Percentiles rank a stretch among this genome's conserved stretches.
These are phyloP conservation scores for Osmerus mordax DNA, from an alignment of 2,113 vertebrate species.

Conservation along the genomic window DNA sequence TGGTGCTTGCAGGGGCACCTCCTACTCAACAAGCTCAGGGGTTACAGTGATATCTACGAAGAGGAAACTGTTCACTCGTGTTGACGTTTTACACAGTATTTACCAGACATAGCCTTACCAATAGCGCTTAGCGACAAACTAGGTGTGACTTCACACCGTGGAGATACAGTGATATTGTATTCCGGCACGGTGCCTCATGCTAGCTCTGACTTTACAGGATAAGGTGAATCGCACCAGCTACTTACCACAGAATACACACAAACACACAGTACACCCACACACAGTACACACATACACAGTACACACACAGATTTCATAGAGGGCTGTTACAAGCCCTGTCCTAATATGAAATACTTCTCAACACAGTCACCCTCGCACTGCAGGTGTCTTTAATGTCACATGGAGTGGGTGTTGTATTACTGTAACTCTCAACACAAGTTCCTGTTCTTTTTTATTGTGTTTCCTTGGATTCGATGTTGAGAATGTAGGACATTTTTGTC, in stretches of 20 bases:
- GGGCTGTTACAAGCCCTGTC: conserved; percentile 51
- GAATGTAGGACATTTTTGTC: conserved; percentile 21
- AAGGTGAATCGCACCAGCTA: conserved; percentile 31
- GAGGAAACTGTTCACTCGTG: conserved; percentile 3
- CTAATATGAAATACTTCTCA: conserved; percentile 51
- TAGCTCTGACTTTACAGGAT: conserved; percentile 25
- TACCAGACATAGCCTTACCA: conserved; percentile 24
- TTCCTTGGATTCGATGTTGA: neutral
- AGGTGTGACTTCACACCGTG: conserved; percentile 54
- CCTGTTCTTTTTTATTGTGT: conserved; percentile 51
- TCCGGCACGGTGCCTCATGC: too few species aligned
- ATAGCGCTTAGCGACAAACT: conserved; percentile 33
- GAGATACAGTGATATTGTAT: too few species aligned
- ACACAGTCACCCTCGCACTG: conserved; percentile 31
- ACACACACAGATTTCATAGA: conserved; percentile 39
- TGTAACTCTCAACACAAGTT: conserved; percentile 2
- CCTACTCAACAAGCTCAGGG: neutral
- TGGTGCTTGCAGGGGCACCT: conserved; percentile 14
- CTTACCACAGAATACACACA: conserved; percentile 26
- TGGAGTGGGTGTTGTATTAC: conserved; percentile 4
- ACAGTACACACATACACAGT: neutral
- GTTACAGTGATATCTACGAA: neutral
- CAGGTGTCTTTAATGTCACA: conserved; percentile 4
- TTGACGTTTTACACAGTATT: conserved; percentile 2
- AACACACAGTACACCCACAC: too few species aligned